A percentile compares a stretch with the other conserved stretches of the same genome.
Evolutionary conservation across 1,140 invertebrate species (phyloP).

Genomic region (Leptinotarsa defecta): DNA sequence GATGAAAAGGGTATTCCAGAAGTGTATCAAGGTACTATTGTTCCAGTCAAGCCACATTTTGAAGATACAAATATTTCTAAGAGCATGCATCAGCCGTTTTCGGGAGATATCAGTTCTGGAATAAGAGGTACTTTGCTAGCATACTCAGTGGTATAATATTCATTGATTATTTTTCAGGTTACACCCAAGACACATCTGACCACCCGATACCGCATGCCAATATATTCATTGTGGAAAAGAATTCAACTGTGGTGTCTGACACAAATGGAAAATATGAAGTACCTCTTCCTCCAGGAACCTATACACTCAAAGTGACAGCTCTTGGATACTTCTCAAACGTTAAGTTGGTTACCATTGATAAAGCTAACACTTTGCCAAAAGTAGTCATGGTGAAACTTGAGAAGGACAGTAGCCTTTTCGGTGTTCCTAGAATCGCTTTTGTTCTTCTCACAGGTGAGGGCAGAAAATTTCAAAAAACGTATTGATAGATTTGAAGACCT

Average conservation of each 20-base stretch:
- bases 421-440: conserved; percentile 74
- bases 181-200: conserved; percentile 61
- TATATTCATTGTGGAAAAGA: conserved; percentile 59
- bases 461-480: conserved; percentile 1
- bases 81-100: conserved; percentile 35
- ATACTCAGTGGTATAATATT: background rate
- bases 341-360: conserved; percentile 60
- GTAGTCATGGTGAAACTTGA: conserved; percentile 70
- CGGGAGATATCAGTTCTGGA: conserved; percentile 32
- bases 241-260: conserved; percentile 57
- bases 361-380: conserved; percentile 55
- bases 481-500: conserved; percentile 9
- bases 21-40: conserved; percentile 10
- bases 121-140: conserved; percentile 32
- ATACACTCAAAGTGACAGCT: conserved; percentile 63
- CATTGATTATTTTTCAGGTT: conserved; percentile 57
- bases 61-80: conserved; percentile 19
- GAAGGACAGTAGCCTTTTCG: conserved; percentile 68
- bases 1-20: background rate
- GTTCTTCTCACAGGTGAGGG: conserved; percentile 69
- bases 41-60: conserved; percentile 5
- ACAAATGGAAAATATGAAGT: conserved; percentile 65
- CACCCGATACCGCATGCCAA: conserved; percentile 64
- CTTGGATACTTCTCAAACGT: conserved; percentile 61
- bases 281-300: conserved; percentile 60